A percentile compares a stretch with the other conserved stretches of the same genome.
Conservation (phyloP, 2,797 vertebrate genomes). For the Anisognathus igniventris region DNA sequence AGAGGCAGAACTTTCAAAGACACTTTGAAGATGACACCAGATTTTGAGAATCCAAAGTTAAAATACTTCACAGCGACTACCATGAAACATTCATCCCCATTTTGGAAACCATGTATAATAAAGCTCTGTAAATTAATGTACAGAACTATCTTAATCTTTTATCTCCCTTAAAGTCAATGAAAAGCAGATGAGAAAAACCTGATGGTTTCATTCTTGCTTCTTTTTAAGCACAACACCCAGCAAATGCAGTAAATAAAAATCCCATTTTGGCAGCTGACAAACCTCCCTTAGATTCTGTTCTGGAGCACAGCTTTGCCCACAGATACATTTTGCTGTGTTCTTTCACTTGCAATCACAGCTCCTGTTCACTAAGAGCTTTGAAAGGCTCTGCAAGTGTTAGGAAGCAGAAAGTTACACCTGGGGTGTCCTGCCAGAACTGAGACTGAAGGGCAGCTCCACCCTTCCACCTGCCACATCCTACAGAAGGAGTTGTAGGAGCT, state of each 20-base stretch:
- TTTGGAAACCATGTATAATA: background rate
- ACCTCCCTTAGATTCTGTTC: background rate
- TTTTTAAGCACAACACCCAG: background rate
- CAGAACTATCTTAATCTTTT: background rate
- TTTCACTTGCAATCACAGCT: background rate
- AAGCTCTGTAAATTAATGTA: background rate
- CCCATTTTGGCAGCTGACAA: background rate
- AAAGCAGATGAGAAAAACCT: background rate
- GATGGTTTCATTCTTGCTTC: background rate
- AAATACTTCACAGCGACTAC: background rate
- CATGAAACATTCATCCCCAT: background rate
- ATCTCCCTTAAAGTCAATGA: background rate
- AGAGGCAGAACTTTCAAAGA: background rate
- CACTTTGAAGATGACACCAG: background rate
- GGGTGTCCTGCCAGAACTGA: background rate
- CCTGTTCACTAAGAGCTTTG: background rate
- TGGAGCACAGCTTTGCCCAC: background rate
- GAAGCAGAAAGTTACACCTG: background rate
- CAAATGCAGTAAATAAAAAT: background rate
- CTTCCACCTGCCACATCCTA: rapidly evolving
- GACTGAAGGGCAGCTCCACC: background rate
- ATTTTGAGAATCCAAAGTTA: background rate
- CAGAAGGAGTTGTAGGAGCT: background rate
- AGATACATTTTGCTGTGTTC: rapidly evolving
- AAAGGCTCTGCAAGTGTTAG: background rate